phyloP scores from a whole-genome alignment of 2,797 vertebrate species.

The Otolemur crassicaudatus region DNA sequence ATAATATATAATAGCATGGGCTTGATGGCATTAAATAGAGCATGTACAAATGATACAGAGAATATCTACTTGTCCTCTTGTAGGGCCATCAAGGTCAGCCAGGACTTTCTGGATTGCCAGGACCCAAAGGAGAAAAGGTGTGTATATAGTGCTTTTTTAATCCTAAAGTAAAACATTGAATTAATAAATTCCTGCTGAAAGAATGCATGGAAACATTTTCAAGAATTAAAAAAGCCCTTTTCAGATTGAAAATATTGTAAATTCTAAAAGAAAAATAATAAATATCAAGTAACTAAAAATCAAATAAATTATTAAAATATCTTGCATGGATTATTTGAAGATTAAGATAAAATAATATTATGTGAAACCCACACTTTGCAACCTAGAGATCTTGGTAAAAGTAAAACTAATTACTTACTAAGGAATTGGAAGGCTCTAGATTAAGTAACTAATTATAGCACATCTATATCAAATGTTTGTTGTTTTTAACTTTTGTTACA shows the following conservation, averaged over 20 bases:
- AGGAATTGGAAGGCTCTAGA: neutral
- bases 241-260: neutral
- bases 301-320: constrained; percentile 51
- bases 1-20: neutral
- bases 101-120: constrained; percentile 92
- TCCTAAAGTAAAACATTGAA: neutral
- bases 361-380: neutral
- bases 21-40: neutral
- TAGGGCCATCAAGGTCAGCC: constrained; percentile 94
- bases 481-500: neutral
- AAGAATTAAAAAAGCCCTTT: constrained; percentile 47
- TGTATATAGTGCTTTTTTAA: constrained; percentile 8
- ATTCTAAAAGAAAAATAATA: constrained; percentile 29
- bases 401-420: constrained; percentile 35
- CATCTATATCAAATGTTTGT: neutral
- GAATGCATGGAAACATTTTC: constrained; percentile 39
- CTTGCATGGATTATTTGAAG: neutral
- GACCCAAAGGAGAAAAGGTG: constrained; percentile 98
- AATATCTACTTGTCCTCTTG: constrained; percentile 70
- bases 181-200: constrained; percentile 49
- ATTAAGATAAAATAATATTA: neutral
- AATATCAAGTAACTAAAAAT: constrained; percentile 10
- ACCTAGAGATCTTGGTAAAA: neutral
- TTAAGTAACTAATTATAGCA: constrained; percentile 2
- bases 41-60: neutral